Evolutionary conservation across 2,797 vertebrate genomes (phyloP), one percentile per base, ranked within the genome.

Genomic region (Sebastes elongatus): DNA sequence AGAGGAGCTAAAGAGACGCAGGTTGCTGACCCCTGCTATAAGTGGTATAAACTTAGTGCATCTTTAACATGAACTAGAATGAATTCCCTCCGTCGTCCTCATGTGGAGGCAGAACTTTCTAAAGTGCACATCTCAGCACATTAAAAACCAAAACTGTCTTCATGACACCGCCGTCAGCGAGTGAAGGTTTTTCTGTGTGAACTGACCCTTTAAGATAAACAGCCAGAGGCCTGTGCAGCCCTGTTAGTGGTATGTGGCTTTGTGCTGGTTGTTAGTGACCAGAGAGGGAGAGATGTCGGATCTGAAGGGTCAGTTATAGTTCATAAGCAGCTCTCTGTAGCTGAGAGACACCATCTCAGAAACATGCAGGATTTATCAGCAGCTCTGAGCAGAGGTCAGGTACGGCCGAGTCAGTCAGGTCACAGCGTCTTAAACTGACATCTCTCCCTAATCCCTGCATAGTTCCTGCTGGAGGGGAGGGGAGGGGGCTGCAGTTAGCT

Each of bases 371-470:
- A 64, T 78, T 79, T 67, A 74, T 73, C 75, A 60, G 74, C 62
- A 25, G 69, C 65, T 53, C 74, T 16, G 79, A 25, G 65, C 61
- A 62, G 62, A 74, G 82, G 77, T 86, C 76, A 28, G 25, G 20
- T 14, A 14, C 1, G 7, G 61, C 49, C 14, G 7, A 64, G 73
- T 65, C 52, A 28, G 30, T 16, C 18, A 0, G 71, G 72, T 46
- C 72, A 22, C 28, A 1, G 71, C 33, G 14, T 76, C 82, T 28
- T 70, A 86, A 71, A 71, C 79, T 69, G 86, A 86, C 76, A 77
- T 74, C 74, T 7, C 74, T 8, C 10, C 0, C 2, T 81, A 79
- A 85, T 79, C 75, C 72, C 74, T 5, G 2, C 59, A 7, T 52
- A 32, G 77, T 81, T 83, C 84, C 84, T 78, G 84, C 52, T 30